Evolutionary conservation across 2,888 invertebrate genomes (phyloP).

Genomic region (Xestia sexstrigata): DNA sequence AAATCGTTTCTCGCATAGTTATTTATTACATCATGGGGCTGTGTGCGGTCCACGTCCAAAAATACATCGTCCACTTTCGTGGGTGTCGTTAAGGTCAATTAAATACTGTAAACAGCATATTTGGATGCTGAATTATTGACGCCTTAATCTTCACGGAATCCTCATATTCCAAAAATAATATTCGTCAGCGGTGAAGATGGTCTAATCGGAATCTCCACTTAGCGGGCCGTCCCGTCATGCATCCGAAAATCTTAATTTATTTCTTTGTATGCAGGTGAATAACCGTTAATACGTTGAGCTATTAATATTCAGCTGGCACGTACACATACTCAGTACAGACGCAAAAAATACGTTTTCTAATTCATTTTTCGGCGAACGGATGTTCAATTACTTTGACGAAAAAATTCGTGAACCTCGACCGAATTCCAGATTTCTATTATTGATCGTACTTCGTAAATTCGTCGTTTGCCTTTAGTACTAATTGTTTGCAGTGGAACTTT

Average conservation of each 20-base stretch:
- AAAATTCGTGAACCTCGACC: conserved; percentile 45
- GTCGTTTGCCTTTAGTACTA: conserved; percentile 34
- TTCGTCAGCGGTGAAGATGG: conserved; percentile 6
- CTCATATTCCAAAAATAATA: conserved; percentile 27
- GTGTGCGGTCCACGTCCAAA: conserved; percentile 38
- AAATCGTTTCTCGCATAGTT: conserved; percentile 48
- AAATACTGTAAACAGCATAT: conserved; percentile 46
- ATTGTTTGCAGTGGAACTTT: conserved; percentile 50
- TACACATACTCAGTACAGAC: conserved; percentile 17
- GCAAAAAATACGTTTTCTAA: conserved; percentile 50
- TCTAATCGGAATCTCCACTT: conserved; percentile 30
- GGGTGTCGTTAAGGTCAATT: conserved; percentile 52
- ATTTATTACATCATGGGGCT: conserved; percentile 50
- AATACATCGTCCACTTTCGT: conserved; percentile 52
- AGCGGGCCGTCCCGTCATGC: conserved; percentile 24
- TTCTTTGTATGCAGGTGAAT: conserved; percentile 47
- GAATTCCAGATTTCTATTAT: conserved; percentile 50
- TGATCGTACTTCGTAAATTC: conserved; percentile 42
- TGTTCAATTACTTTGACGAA: conserved; percentile 50
- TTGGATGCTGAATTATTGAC: conserved; percentile 23
- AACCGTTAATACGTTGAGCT: conserved; percentile 35
- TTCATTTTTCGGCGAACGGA: conserved; percentile 53
- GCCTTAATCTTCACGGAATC: conserved; percentile 22
- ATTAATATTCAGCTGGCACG: conserved; percentile 49
- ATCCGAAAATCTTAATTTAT: conserved; percentile 35